Base-by-base conservation (phyloP, 2,113 vertebrate species). In the Gnathonemus longibarbis region DNA sequence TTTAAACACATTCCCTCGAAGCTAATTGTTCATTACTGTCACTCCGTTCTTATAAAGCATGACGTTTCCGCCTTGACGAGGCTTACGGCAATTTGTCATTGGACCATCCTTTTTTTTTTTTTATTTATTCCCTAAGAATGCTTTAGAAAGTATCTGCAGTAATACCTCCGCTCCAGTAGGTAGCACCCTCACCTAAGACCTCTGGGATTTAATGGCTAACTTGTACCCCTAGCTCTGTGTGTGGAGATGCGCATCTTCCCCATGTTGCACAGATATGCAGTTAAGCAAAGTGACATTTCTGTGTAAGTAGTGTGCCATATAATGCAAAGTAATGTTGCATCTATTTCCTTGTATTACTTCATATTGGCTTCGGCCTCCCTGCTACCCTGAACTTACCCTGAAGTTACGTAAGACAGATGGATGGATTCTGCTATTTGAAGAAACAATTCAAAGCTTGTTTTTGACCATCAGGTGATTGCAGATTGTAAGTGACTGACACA, bases 1-100 rank as follows among this genome's bases (percentile, higher is more conserved):
- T 87, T 87, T 87, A 53, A 52, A 87, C 53, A 48, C 31, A 53
- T 27, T n/a, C 24, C 85, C 50, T 87, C 13, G 27, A 87, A 87
- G 50, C n/a, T 87, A 87, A 53, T 53, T 87, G 85, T 87, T 87
- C 50, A 53, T 53, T 53, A 87, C 85, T 56, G 85, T 42, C 85
- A 87, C 85, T 87, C 49, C 13, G 49, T 53, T 39, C 50, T 87
- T 87, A 35, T n/a, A 27, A 52, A 49, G 48, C 35, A 87, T 53
- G 31, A 87, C 48, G 48, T 50, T 86, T 86, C 13, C 13, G n/a
- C n/a, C 24, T 86, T 27, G 48, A 31, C 2, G 46, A 52, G 10
- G n/a, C 84, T 49, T 52, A 11, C n/a, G 48, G 84, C 48, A 21
- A 50, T 31, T 24, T 86, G 13, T 86, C 48, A 49, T 27, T 13